phyloP scores from a whole-genome alignment of 2,888 invertebrate species.

The Lithophane leautieri region DNA sequence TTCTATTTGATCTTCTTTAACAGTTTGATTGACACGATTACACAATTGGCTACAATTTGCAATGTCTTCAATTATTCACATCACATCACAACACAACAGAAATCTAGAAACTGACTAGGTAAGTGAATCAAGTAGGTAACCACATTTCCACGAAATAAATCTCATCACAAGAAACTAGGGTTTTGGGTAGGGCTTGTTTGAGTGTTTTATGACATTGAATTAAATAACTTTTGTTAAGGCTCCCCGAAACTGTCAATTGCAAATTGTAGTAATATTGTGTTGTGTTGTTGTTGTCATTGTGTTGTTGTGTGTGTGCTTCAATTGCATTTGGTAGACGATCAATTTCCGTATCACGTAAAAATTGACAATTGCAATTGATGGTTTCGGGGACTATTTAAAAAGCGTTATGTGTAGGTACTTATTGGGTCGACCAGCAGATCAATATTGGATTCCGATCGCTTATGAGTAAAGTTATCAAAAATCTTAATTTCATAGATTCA shows the following conservation, averaged over 20 bases:
- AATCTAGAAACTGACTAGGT: constrained; percentile 53
- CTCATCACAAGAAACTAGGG: constrained; percentile 33
- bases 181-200: constrained; percentile 19
- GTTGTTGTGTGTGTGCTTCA: no score
- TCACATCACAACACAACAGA: constrained; percentile 53
- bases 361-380: no score
- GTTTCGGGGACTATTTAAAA: neutral
- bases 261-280: no score
- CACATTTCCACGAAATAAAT: constrained; percentile 60
- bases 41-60: constrained; percentile 63
- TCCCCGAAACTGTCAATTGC: no score
- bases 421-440: constrained; percentile 11
- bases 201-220: constrained; percentile 11
- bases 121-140: constrained; percentile 37
- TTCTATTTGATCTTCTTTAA: constrained; percentile 66
- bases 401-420: neutral
- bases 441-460: neutral
- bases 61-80: constrained; percentile 61
- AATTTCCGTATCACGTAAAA: no score
- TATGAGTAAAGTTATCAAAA: neutral
- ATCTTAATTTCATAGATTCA: neutral
- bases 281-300: no score
- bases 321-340: no score
- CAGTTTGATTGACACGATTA: constrained; percentile 60
- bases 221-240: neutral